These are phyloP conservation scores for Candidula unifasciata DNA, from an alignment of 2,888 invertebrate genomes.

Conservation along the genomic window DNA sequence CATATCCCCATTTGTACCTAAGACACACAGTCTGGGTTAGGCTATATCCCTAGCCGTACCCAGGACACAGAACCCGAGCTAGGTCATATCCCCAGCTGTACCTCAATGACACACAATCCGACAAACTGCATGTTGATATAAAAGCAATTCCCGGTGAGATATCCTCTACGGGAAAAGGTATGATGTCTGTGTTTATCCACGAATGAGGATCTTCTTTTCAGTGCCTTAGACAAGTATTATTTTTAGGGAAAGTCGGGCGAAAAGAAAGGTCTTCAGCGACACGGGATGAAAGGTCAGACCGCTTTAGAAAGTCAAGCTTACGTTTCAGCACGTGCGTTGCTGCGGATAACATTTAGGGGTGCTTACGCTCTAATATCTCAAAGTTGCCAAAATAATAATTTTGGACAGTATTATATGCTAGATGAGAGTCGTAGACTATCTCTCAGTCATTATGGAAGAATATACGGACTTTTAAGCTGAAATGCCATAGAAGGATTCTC, in stretches of 20 bases:
- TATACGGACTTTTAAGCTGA: too few species aligned
- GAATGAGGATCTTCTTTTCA: not conserved
- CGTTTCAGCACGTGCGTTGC: constrained; percentile 2
- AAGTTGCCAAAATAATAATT: too few species aligned
- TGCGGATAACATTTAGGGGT: not conserved
- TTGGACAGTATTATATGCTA: too few species aligned
- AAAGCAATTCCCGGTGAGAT: too few species aligned
- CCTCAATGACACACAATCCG: too few species aligned
- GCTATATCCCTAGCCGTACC: too few species aligned
- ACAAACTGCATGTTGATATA: too few species aligned
- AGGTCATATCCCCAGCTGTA: not conserved
- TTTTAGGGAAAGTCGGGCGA: not conserved
- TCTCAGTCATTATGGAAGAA: too few species aligned
- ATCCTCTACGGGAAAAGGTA: not conserved
- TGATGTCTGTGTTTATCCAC: not conserved
- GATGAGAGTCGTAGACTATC: too few species aligned
- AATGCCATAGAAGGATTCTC: too few species aligned
- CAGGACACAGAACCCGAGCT: not conserved
- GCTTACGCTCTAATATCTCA: not conserved
- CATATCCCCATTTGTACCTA: not conserved
- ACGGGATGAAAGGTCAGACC: constrained; percentile 17
- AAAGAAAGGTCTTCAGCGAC: not conserved
- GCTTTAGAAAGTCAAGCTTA: constrained; percentile 25
- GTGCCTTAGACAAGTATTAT: constrained; percentile 6
- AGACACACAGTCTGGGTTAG: too few species aligned